phyloP scores from a whole-genome alignment of 2,113 vertebrate species.

The Condylura cristata region DNA sequence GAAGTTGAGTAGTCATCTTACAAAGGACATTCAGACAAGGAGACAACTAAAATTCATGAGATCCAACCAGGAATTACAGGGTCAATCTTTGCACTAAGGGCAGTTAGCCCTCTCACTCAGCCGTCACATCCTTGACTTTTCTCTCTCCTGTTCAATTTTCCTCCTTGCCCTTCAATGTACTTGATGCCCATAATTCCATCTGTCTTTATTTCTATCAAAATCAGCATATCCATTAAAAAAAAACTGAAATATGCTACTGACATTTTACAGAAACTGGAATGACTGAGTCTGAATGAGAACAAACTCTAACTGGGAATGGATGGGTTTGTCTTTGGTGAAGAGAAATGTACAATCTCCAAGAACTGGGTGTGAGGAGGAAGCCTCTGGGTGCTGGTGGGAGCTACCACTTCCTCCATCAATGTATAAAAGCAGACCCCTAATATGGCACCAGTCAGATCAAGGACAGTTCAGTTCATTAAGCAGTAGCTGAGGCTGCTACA shows the following conservation, averaged over 20 bases:
- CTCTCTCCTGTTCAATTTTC: background rate
- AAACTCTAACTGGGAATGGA: background rate
- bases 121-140: background rate
- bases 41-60: background rate
- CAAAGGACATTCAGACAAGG: background rate
- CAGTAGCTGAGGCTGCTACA: background rate
- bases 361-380: background rate
- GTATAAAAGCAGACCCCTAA: background rate
- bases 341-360: background rate
- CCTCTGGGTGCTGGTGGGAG: background rate
- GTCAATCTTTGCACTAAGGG: background rate
- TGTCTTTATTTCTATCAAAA: background rate
- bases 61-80: background rate
- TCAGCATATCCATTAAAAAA: too few species aligned
- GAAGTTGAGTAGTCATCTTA: background rate
- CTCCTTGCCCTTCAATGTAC: background rate
- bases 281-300: background rate
- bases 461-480: slow-evolving; percentile 46
- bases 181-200: background rate
- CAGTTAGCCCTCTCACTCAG: background rate
- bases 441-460: background rate
- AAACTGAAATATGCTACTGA: background rate
- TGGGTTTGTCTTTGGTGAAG: background rate
- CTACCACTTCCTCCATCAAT: background rate
- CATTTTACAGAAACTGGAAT: background rate